Conservation (phyloP, 2,113 vertebrate species). For the Gasterosteus nipponicus region DNA sequence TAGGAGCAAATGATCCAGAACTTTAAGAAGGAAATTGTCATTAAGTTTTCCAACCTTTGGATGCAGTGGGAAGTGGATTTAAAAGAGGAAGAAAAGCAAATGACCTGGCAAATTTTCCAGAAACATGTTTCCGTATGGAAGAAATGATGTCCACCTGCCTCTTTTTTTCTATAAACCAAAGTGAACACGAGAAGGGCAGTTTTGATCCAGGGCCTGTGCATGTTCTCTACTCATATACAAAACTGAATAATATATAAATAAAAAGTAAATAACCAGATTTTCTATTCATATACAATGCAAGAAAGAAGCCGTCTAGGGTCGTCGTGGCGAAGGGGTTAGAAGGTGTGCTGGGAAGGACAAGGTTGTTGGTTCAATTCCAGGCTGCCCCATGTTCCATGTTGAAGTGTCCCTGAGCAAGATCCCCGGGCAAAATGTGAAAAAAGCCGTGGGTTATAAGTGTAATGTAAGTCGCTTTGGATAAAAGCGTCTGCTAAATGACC, state of each 20-base stretch:
- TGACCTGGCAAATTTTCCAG: conserved; percentile 47
- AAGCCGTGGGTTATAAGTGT: too few species aligned
- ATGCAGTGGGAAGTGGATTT: conserved; percentile 36
- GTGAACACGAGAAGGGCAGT: conserved; percentile 26
- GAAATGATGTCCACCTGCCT: conserved; percentile 14
- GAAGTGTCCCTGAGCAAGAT: too few species aligned
- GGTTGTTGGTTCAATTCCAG: too few species aligned
- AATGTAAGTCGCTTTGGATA: too few species aligned
- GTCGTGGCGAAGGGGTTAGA: too few species aligned
- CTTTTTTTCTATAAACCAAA: conserved; percentile 5
- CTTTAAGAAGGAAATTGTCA: conserved; percentile 48
- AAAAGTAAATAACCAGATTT: conserved; percentile 15
- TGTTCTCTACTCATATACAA: conserved; percentile 8
- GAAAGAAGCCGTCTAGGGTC: background rate
- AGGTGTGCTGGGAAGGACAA: too few species aligned
- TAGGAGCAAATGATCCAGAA: conserved; percentile 60
- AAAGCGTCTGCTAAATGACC: too few species aligned
- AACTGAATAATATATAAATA: background rate
- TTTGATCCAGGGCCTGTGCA: conserved; percentile 18
- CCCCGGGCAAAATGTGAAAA: too few species aligned
- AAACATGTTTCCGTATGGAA: conserved; percentile 47
- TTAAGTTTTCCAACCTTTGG: conserved; percentile 38
- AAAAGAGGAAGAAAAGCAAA: conserved; percentile 13
- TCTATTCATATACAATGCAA: conserved; percentile 3
- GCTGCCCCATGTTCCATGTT: too few species aligned